Evolutionary conservation across 2,888 invertebrate genomes (phyloP).

Genomic region (Frankliniella fusca): DNA sequence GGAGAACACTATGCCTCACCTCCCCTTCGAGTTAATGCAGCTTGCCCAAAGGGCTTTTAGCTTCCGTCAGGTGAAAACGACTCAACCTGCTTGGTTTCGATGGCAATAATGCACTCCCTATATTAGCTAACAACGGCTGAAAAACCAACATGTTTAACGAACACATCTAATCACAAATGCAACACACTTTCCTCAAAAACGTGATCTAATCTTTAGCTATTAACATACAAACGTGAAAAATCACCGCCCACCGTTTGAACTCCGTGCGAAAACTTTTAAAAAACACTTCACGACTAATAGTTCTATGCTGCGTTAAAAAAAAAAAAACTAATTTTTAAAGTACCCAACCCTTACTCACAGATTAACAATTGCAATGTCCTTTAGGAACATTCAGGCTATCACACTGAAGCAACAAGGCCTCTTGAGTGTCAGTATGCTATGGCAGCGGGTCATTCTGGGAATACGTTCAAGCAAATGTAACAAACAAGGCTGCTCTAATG

Average conservation of each 20-base stretch:
- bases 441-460: too few species aligned
- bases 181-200: constrained; percentile 5
- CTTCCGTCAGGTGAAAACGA: neutral
- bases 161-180: neutral
- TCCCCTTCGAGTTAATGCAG: neutral
- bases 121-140: neutral
- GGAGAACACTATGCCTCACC: neutral
- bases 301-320: constrained; percentile 1
- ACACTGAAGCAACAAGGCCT: too few species aligned
- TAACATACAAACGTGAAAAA: constrained; percentile 12
- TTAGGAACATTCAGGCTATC: too few species aligned
- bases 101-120: neutral
- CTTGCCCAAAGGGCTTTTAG: neutral
- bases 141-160: neutral
- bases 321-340: neutral
- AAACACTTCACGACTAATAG: neutral
- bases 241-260: neutral
- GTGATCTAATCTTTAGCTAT: constrained; percentile 8
- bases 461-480: too few species aligned
- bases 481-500: neutral
- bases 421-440: too few species aligned
- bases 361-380: neutral
- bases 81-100: too few species aligned
- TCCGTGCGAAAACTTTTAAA: neutral
- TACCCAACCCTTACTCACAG: neutral